These are phyloP conservation scores for Proteles cristata DNA, from an alignment of 2,113 vertebrate species.

Conservation along the genomic window DNA sequence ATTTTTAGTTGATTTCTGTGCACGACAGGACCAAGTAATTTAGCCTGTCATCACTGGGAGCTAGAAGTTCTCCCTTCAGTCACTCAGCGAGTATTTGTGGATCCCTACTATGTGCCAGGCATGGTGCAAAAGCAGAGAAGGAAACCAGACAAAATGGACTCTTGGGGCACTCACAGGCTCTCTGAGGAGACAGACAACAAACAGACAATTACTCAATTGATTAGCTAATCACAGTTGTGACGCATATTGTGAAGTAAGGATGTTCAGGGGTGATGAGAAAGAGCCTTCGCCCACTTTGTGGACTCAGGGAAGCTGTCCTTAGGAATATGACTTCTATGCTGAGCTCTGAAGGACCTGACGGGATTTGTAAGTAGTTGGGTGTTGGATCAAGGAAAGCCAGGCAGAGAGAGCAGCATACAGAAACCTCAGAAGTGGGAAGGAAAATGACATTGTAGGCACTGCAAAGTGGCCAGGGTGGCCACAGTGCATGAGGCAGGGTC, in stretches of 20 bases:
- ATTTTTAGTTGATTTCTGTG: neutral
- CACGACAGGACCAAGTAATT: neutral
- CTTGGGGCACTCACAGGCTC: neutral
- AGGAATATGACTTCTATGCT: neutral
- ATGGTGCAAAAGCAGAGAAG: neutral
- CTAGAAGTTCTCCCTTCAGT: neutral
- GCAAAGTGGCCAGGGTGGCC: neutral
- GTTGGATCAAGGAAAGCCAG: neutral
- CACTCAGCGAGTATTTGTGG: neutral
- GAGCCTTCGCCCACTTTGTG: neutral
- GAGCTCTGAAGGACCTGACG: neutral
- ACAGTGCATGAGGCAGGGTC: neutral
- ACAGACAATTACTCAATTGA: slow-evolving; percentile 63
- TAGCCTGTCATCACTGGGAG: neutral
- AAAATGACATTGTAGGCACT: neutral
- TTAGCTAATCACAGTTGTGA: slow-evolving; percentile 55
- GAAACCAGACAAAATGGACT: neutral
- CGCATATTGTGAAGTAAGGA: neutral
- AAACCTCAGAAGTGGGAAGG: neutral
- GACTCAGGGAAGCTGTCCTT: neutral
- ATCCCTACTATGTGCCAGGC: neutral
- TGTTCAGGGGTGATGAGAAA: slow-evolving; percentile 2
- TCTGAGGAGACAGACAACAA: slow-evolving; percentile 65
- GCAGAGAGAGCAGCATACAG: neutral
- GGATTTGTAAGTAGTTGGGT: neutral